Conservation (phyloP, 2,888 invertebrate genomes). For the Thelaira solivaga region DNA sequence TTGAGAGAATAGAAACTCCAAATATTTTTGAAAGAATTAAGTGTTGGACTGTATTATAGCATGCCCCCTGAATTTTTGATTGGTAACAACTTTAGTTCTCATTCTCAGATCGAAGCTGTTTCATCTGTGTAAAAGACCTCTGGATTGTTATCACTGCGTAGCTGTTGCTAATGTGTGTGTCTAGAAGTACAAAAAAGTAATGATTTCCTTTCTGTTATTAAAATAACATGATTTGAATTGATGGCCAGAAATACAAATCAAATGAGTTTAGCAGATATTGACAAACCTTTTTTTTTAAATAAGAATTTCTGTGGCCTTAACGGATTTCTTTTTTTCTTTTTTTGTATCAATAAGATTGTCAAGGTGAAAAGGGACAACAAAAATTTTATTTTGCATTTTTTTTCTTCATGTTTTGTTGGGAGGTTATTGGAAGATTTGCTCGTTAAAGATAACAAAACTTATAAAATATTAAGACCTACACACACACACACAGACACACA, state of each 20-base stretch:
- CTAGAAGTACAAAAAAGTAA: conserved; percentile 8
- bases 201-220: conserved; percentile 31
- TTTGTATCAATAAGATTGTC: neutral
- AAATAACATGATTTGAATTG: conserved; percentile 51
- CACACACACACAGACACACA: too few relatives aligned
- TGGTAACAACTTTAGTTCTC: too few relatives aligned
- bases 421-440: conserved; percentile 34
- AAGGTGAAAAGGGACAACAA: conserved; percentile 33
- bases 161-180: conserved; percentile 18
- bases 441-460: conserved; percentile 55
- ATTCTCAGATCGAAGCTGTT: too few relatives aligned
- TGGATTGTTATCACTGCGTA: too few relatives aligned
- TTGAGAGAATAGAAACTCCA: too few relatives aligned
- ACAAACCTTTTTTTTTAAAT: conserved; percentile 55
- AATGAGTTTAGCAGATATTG: conserved; percentile 22
- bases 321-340: conserved; percentile 24
- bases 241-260: conserved; percentile 55
- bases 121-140: too few relatives aligned
- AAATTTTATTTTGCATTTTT: conserved; percentile 36
- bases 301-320: conserved; percentile 43
- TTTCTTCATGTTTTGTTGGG: conserved; percentile 20
- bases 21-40: too few relatives aligned
- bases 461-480: conserved; percentile 56
- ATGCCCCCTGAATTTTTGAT: too few relatives aligned
- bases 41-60: too few relatives aligned